A percentile compares a stretch with the other conserved stretches of the same genome.
Evolutionary conservation across 2,113 vertebrate genomes (phyloP).

Genomic region (Oryzias curvinotus): DNA sequence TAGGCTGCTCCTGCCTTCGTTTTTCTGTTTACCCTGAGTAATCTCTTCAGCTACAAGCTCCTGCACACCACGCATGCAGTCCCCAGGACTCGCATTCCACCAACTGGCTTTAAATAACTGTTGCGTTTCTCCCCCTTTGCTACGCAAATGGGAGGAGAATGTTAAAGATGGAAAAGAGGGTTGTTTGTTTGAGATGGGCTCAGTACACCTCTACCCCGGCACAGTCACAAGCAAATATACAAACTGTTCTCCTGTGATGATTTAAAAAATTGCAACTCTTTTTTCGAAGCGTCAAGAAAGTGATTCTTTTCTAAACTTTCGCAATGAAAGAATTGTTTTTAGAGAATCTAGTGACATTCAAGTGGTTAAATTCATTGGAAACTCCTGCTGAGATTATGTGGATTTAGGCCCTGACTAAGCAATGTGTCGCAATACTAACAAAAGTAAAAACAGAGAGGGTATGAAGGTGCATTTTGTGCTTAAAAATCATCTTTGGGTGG

Average conservation of each 20-base stretch:
- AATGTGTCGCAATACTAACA: conserved; percentile 18
- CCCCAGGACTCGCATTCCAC: conserved; percentile 65
- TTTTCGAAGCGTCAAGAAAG: conserved; percentile 39
- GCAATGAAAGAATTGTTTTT: conserved; percentile 4
- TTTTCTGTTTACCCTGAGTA: conserved; percentile 71
- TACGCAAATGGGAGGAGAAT: conserved; percentile 69
- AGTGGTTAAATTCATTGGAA: conserved; percentile 42
- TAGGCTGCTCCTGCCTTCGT: conserved; percentile 40
- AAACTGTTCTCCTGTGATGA: conserved; percentile 38
- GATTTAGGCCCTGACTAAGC: conserved; percentile 16
- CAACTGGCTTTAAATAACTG: conserved; percentile 73
- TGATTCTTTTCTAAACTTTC: conserved; percentile 4
- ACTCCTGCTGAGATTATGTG: conserved; percentile 20
- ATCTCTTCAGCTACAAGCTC: conserved; percentile 63
- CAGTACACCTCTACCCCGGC: conserved; percentile 27
- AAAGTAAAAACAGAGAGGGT: conserved; percentile 9
- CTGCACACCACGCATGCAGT: conserved; percentile 49
- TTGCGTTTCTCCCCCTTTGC: conserved; percentile 45
- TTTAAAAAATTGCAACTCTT: conserved; percentile 62
- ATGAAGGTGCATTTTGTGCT: no score
- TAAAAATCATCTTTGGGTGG: no score
- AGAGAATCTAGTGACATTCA: conserved; percentile 23
- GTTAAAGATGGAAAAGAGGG: conserved; percentile 72
- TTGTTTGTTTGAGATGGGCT: conserved; percentile 66
- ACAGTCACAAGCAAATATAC: conserved; percentile 35